A percentile compares a stretch with the other conserved stretches of the same genome.
phyloP scores from a whole-genome alignment of 2,888 invertebrate genomes.

The Palloptera scutellata region DNA sequence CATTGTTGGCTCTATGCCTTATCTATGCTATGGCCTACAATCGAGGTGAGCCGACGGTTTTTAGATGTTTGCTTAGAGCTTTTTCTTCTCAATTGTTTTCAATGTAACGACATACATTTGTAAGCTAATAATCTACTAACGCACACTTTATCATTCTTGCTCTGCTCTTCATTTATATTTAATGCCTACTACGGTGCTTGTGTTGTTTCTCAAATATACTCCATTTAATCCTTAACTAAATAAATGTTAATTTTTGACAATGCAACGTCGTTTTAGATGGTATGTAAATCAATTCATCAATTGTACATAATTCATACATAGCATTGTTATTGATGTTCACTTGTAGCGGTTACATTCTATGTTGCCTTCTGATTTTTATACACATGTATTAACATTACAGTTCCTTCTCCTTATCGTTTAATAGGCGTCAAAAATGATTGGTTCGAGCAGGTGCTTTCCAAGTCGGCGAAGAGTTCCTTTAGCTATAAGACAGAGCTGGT shows the following conservation, averaged over 20 bases:
- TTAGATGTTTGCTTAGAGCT: slow-evolving; percentile 13
- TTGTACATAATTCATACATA: not conserved
- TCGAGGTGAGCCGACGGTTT: slow-evolving; percentile 80
- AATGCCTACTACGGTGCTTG: slow-evolving; percentile 36
- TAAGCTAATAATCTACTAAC: slow-evolving; percentile 24
- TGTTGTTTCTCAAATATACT: slow-evolving; percentile 26
- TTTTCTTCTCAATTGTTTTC: too few species aligned
- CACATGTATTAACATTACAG: slow-evolving; percentile 1
- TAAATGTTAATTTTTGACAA: not conserved
- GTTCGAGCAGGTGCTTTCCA: slow-evolving; percentile 78
- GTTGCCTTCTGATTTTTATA: not conserved
- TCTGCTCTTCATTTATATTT: slow-evolving; percentile 25
- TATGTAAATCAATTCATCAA: slow-evolving; percentile 48
- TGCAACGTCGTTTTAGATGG: slow-evolving; percentile 49
- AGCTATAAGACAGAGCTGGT: slow-evolving; percentile 85
- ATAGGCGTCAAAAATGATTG: slow-evolving; percentile 84
- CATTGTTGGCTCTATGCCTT: slow-evolving; percentile 89
- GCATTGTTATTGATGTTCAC: slow-evolving; percentile 14
- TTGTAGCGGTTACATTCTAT: not conserved
- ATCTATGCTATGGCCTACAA: slow-evolving; percentile 94
- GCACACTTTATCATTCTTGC: slow-evolving; percentile 29
- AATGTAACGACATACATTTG: slow-evolving; percentile 15
- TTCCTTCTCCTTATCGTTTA: slow-evolving; percentile 42
- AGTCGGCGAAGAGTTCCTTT: slow-evolving; percentile 68
- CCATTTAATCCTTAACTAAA: slow-evolving; percentile 24